Base-by-base conservation (phyloP, 2,797 vertebrate species). In the Dendrocincla fuliginosa region DNA sequence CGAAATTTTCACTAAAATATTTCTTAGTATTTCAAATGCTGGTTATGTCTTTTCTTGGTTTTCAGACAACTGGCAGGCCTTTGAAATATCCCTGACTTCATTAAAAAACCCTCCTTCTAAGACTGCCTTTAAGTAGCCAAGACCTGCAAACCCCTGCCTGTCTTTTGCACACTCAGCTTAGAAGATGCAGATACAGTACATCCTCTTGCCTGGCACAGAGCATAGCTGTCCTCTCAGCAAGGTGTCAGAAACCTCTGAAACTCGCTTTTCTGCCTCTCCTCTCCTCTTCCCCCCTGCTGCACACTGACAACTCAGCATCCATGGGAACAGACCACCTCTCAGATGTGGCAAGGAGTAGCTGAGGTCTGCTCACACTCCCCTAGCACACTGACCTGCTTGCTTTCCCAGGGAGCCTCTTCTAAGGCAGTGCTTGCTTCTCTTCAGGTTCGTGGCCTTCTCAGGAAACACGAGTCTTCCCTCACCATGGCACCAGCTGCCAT, bases 151-250 rank as follows among this genome's bases (percentile, higher is more conserved):
- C 6, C 28, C 23, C n/a, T 68, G 46, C 33, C 32, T 15, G 16
- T 24, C 18, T 80, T 74, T 22, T 35, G 52, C 68, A 77, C 0
- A 1, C 25, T 64, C 28, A 33, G 6, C 52, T 70, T 49, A 52
- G 69, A 55, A 60, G 70, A 67, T 11, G 42, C 2, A 30, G 74
- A 37, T 10, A 35, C 64, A 84, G 27, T 0, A 0, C 27, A 69
- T 60, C 55, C 32, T 78, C 27, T 30, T 23, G 37, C 11, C 60
- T 2, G 0, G 57, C 41, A 63, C 13, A 52, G 25, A 35, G 32
- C 1, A 0, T 0, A 59, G n/a, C 16, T 3, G 0, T 16, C 24
- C 68, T 42, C 68, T 41, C 33, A 67, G 27, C 16, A 68, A 61
- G 59, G 41, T 9, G 13, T 20, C 56, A 83, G 52, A 52, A 20